Conservation (phyloP, 2,888 invertebrate species). For the Caenorhabditis sp. region DNA sequence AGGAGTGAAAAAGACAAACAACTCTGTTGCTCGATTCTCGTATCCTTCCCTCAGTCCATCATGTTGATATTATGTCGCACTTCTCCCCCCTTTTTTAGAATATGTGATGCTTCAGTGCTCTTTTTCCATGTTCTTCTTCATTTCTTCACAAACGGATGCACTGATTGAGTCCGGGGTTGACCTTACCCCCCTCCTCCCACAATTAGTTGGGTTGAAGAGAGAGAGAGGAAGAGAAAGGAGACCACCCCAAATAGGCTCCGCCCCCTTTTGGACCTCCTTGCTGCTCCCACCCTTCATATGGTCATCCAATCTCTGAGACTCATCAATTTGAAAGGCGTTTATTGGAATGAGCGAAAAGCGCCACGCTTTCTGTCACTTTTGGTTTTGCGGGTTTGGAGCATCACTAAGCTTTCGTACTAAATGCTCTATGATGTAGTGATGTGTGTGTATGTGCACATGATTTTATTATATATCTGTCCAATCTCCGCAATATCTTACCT, state of each 20-base stretch:
- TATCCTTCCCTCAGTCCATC: not conserved
- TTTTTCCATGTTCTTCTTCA: slow-evolving; percentile 2
- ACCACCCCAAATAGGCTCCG: slow-evolving; percentile 23
- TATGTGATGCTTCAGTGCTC: not conserved
- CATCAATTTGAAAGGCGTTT: slow-evolving; percentile 66
- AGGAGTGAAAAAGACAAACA: slow-evolving; percentile 32
- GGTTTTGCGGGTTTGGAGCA: not conserved
- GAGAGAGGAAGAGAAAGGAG: slow-evolving; percentile 9
- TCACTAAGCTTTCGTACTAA: slow-evolving; percentile 40
- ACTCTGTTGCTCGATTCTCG: slow-evolving; percentile 7
- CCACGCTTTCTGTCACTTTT: slow-evolving; percentile 37
- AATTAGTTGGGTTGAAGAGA: slow-evolving; percentile 33
- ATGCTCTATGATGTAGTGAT: slow-evolving; percentile 13
- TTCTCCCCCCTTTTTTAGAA: slow-evolving; percentile 7
- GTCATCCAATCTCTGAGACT: slow-evolving; percentile 64
- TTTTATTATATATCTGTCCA: slow-evolving; percentile 55
- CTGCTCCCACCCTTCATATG: slow-evolving; percentile 48
- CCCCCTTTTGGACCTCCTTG: slow-evolving; percentile 20
- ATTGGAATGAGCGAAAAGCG: slow-evolving; percentile 57
- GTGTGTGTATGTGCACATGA: slow-evolving; percentile 51
- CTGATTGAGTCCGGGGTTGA: slow-evolving; percentile 51
- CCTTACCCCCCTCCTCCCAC: slow-evolving; percentile 38
- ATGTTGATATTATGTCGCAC: slow-evolving; percentile 26
- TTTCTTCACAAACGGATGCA: slow-evolving; percentile 16
- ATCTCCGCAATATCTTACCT: slow-evolving; percentile 10